Conservation (phyloP, 2,113 vertebrate genomes). For the Panurus biarmicus region DNA sequence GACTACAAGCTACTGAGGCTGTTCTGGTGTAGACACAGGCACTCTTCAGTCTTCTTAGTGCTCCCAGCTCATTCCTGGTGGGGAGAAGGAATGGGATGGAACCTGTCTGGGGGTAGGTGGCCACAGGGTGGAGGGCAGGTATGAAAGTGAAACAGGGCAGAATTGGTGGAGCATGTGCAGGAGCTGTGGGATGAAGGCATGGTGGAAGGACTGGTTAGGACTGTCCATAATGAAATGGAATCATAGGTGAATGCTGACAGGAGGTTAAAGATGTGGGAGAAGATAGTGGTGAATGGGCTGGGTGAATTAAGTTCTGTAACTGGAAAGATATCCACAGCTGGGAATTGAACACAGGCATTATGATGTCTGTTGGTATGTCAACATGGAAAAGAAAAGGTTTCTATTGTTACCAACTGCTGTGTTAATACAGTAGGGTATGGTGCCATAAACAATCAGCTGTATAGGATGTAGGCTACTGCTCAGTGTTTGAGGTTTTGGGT, state of each 20-base stretch:
- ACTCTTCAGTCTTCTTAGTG: neutral
- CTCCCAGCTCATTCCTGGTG: neutral
- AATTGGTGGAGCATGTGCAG: neutral
- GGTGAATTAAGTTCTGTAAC: neutral
- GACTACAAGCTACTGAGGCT: neutral
- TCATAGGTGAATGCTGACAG: neutral
- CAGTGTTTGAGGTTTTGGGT: neutral
- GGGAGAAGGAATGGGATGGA: neutral
- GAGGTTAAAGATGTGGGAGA: neutral
- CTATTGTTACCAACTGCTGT: neutral
- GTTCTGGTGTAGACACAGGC: neutral
- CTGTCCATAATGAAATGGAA: neutral
- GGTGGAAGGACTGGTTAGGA: neutral
- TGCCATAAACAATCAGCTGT: neutral
- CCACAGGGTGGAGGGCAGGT: neutral
- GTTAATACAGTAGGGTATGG: neutral
- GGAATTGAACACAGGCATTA: neutral
- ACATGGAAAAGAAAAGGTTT: neutral
- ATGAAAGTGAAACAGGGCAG: neutral
- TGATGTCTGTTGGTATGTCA: neutral
- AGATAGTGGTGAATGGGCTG: neutral
- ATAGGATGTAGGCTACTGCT: neutral
- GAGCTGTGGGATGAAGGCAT: neutral
- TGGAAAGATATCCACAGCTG: neutral
- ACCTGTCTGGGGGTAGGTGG: rapidly evolving